These are phyloP conservation scores for Heteromormyrus szaboi DNA, from an alignment of 2,797 vertebrate genomes.

Conservation along the genomic window DNA sequence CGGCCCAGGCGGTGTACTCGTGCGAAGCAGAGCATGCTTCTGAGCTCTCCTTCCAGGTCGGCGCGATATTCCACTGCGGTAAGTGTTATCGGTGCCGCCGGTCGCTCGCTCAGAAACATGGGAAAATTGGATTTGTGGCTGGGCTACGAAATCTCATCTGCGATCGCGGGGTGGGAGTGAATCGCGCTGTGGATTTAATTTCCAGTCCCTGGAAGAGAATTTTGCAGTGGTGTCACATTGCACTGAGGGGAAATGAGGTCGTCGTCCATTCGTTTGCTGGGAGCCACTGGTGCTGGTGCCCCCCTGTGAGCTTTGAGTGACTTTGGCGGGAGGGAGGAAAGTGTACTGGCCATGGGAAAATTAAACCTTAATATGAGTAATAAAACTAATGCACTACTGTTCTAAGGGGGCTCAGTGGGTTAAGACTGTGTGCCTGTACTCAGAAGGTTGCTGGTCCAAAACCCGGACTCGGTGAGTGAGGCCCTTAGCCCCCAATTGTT, in stretches of 20 bases:
- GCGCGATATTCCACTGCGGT: conserved; percentile 94
- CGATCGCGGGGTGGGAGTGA: conserved; percentile 38
- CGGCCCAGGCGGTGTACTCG: conserved; percentile 88
- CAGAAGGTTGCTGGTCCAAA: neutral
- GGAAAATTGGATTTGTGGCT: conserved; percentile 61
- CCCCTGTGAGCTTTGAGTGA: neutral
- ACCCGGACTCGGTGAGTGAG: neutral
- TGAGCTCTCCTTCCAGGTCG: conserved; percentile 91
- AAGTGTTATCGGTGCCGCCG: conserved; percentile 69
- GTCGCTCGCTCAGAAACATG: conserved; percentile 50
- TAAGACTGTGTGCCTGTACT: neutral
- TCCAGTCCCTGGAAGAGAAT: neutral
- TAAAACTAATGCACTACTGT: neutral
- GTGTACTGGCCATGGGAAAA: neutral
- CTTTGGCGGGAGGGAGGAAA: neutral
- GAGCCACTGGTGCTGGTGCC: neutral
- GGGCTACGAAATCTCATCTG: conserved; percentile 55
- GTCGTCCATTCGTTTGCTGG: neutral
- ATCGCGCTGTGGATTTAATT: conserved; percentile 13
- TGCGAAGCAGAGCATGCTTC: conserved; percentile 94
- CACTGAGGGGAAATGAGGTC: neutral
- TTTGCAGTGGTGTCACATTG: neutral
- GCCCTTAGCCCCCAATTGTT: neutral
- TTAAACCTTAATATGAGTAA: neutral
- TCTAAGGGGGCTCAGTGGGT: neutral